Evolutionary conservation across 2,888 invertebrate genomes (phyloP), one percentile per base, ranked within the genome.

Genomic region (Parasteatoda lunata): DNA sequence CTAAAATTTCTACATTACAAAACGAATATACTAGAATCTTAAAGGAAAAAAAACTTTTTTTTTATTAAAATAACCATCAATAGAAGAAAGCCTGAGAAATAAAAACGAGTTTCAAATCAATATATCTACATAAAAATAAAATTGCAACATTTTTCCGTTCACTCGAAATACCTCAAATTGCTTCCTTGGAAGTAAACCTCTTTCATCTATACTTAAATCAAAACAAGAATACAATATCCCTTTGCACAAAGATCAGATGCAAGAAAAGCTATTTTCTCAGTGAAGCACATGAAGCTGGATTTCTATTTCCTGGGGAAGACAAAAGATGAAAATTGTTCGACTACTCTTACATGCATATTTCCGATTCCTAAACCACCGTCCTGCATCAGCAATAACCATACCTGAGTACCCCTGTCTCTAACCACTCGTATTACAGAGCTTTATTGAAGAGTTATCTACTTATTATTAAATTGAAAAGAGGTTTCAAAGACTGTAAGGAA

Each of bases 291-390:
- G n/a, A 59, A 59, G n/a, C 11, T 4, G 9, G 59, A n/a, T 13
- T 59, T 59, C n/a, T n/a, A 9, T 13, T 59, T 59, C n/a, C 59
- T n/a, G 9, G 59, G 13, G 59, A 59, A n/a, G n/a, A 59, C 59
- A 59, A 59, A 59, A 59, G 59, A 59, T 59, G 59, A 59, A 59
- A 59, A 59, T 59, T 59, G 59, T n/a, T 59, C 59, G n/a, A 59
- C 59, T 59, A 59, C 59, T 59, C 59, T 59, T 59, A 59, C 59
- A 59, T 9, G 9, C 59, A 7, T n/a, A 59, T 59, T 59, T 59
- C 59, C 59, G 59, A 59, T 13, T 59, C 4, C 59, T 13, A 59
- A 59, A 59, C 59, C 59, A 59, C 5, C 11, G 9, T 59, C 59
- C n/a, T 59, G 59, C 59, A 59, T 6, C 9, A 9, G 11, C 59